A percentile compares a stretch with the other conserved stretches of the same genome.
Conservation (phyloP, 2,888 invertebrate species). For the Cyclophora albipunctata region DNA sequence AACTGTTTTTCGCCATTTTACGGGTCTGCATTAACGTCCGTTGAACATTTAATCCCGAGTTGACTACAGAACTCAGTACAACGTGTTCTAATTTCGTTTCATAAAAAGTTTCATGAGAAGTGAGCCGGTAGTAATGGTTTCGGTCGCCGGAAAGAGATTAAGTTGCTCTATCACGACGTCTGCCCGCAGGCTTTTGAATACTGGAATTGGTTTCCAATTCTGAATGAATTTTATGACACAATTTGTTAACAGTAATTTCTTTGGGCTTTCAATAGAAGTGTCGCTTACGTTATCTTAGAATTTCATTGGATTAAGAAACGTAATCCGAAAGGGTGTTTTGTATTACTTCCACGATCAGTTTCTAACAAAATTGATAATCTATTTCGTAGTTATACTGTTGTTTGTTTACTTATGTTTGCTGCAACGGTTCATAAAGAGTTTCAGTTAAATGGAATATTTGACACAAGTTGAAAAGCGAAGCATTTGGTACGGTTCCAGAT, state of each 20-base stretch:
- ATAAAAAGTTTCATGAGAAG: constrained; percentile 9
- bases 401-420: too few relatives aligned
- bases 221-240: constrained; percentile 24
- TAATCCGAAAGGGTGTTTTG: too few relatives aligned
- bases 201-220: constrained; percentile 39
- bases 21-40: constrained; percentile 27
- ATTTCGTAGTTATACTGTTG: too few relatives aligned
- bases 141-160: constrained; percentile 34
- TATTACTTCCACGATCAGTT: too few relatives aligned
- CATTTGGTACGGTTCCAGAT: background rate
- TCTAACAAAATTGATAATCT: too few relatives aligned
- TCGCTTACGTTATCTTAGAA: too few relatives aligned
- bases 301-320: too few relatives aligned
- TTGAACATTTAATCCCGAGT: constrained; percentile 29
- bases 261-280: constrained; percentile 4
- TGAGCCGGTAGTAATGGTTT: constrained; percentile 23
- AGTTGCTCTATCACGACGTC: constrained; percentile 24
- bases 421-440: too few relatives aligned
- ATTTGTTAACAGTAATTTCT: constrained; percentile 19
- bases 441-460: background rate
- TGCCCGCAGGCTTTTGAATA: constrained; percentile 33
- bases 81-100: constrained; percentile 7
- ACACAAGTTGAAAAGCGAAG: background rate
- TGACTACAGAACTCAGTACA: constrained; percentile 17
- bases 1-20: constrained; percentile 24